Percentiles rank a stretch among this genome's conserved stretches.
These are phyloP conservation scores for Plecturocebus donacophilus DNA, from an alignment of 2,113 vertebrate species.

Conservation along the genomic window DNA sequence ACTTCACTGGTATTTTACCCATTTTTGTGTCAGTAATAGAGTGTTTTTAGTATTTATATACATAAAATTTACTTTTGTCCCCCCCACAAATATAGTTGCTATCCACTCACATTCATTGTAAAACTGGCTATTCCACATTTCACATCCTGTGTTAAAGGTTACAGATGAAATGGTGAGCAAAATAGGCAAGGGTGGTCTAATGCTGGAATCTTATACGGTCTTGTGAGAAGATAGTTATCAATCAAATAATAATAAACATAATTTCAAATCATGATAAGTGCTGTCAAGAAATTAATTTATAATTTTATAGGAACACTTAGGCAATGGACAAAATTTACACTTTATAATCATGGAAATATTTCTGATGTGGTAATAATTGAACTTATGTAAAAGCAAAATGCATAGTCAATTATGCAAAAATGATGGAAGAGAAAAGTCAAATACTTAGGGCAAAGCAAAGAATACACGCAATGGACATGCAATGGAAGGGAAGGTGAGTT, in stretches of 20 bases:
- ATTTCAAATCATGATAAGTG: neutral
- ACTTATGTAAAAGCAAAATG: neutral
- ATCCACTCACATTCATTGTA: neutral
- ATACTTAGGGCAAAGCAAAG: neutral
- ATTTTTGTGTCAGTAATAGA: neutral
- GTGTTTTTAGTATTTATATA: neutral
- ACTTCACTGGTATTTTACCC: neutral
- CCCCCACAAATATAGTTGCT: neutral
- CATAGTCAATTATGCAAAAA: neutral
- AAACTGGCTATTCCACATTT: neutral
- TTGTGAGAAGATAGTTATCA: neutral
- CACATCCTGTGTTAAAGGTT: neutral
- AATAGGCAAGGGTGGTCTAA: neutral
- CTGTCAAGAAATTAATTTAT: neutral
- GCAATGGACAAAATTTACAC: neutral
- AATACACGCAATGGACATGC: neutral
- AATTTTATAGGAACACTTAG: neutral
- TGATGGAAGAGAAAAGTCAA: neutral
- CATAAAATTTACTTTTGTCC: neutral
- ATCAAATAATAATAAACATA: neutral
- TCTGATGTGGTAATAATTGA: neutral
- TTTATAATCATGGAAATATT: neutral
- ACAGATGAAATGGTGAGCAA: neutral
- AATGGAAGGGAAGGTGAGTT: neutral
- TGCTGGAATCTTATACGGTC: neutral